A percentile compares a stretch with the other conserved stretches of the same genome.
Conservation (phyloP, 2,888 invertebrate species). For the Trypoxylon attenuatum region DNA sequence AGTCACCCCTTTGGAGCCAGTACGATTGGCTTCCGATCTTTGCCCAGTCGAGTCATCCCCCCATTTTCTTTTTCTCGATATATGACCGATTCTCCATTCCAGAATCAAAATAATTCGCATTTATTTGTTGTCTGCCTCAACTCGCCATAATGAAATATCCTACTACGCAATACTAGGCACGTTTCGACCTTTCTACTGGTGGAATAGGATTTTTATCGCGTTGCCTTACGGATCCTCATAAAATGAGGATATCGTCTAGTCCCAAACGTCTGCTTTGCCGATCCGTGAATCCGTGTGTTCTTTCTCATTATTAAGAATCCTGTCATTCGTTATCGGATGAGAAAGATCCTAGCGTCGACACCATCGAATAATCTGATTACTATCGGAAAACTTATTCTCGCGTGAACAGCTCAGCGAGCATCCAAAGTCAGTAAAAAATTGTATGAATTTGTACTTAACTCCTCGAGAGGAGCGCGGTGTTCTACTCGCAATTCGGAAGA, state of each 20-base stretch:
- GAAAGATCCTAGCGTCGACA: too few relatives aligned
- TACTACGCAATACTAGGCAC: slow-evolving; percentile 47
- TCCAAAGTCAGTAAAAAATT: too few relatives aligned
- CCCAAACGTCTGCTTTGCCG: too few relatives aligned
- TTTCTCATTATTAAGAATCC: too few relatives aligned
- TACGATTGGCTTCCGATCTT: slow-evolving; percentile 41
- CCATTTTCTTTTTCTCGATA: slow-evolving; percentile 6
- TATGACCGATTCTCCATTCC: slow-evolving; percentile 33
- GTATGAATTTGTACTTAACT: too few relatives aligned
- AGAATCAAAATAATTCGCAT: slow-evolving; percentile 60
- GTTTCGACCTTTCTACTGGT: slow-evolving; percentile 38
- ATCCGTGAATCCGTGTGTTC: too few relatives aligned
- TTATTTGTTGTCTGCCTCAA: slow-evolving; percentile 47
- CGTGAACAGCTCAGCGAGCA: too few relatives aligned
- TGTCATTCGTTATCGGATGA: too few relatives aligned
- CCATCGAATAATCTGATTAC: too few relatives aligned
- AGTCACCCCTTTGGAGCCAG: slow-evolving; percentile 36
- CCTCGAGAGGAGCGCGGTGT: too few relatives aligned
- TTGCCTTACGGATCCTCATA: slow-evolving; percentile 44
- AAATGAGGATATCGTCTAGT: slow-evolving; percentile 54
- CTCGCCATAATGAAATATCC: slow-evolving; percentile 59
- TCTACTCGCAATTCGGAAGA: too few relatives aligned
- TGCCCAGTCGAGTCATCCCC: slow-evolving; percentile 12
- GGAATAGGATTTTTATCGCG: slow-evolving; percentile 56
- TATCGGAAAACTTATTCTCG: too few relatives aligned